Conservation (phyloP, 2,888 invertebrate genomes). For the Netelia inedita region DNA sequence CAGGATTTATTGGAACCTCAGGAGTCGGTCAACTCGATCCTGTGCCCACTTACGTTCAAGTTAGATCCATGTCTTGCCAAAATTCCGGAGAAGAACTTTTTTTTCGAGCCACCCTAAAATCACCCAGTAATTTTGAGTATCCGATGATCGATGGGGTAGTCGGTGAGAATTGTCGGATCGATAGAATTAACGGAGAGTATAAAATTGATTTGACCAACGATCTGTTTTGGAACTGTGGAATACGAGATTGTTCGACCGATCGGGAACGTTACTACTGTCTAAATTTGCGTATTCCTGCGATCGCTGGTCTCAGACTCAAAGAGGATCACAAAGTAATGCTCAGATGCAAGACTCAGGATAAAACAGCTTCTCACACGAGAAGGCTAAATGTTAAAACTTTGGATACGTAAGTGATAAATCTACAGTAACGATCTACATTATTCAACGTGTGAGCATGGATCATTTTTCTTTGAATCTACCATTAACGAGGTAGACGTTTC, state of each 20-base stretch:
- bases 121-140: constrained; percentile 63
- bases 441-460: not conserved
- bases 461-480: not conserved
- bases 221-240: constrained; percentile 86
- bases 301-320: constrained; percentile 86
- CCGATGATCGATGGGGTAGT: constrained; percentile 75
- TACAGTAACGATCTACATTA: not conserved
- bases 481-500: constrained; percentile 26
- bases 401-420: constrained; percentile 75
- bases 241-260: constrained; percentile 84
- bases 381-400: constrained; percentile 81
- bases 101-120: constrained; percentile 75
- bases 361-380: constrained; percentile 86
- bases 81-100: constrained; percentile 74
- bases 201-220: constrained; percentile 85
- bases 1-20: constrained; percentile 34
- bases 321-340: constrained; percentile 86
- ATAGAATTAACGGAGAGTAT: constrained; percentile 75
- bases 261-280: constrained; percentile 86
- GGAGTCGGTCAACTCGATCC: constrained; percentile 41
- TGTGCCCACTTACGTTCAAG: constrained; percentile 59
- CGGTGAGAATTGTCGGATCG: constrained; percentile 72
- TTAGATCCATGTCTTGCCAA: constrained; percentile 78
- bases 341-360: constrained; percentile 87
- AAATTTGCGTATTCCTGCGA: constrained; percentile 86